Evolutionary conservation across 2,113 vertebrate genomes (phyloP).

Genomic region (Gymnarchus niloticus): DNA sequence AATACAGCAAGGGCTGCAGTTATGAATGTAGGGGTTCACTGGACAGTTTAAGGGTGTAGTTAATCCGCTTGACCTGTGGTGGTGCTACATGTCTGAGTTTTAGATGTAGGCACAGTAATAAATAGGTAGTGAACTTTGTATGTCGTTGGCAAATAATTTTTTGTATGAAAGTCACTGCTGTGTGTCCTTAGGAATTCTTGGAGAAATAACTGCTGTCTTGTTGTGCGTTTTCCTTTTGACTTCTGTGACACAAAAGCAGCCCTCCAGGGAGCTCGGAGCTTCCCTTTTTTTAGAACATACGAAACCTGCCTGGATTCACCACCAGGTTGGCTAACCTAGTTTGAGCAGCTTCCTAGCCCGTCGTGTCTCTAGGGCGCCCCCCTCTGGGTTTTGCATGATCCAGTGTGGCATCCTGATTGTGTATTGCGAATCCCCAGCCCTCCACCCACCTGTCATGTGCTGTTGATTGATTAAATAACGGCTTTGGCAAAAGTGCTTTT

Average conservation of each 20-base stretch:
- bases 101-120: neutral
- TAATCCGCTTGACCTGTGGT: neutral
- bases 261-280: neutral
- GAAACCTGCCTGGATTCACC: neutral
- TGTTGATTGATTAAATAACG: neutral
- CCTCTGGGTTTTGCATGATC: neutral
- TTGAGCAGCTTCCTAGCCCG: neutral
- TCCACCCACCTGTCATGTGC: neutral
- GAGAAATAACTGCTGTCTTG: neutral
- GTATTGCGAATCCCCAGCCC: neutral
- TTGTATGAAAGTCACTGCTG: neutral
- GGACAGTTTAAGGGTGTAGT: neutral
- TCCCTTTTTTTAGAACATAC: conserved; percentile 5
- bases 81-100: neutral
- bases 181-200: neutral
- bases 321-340: neutral
- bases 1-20: neutral
- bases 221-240: neutral
- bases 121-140: neutral
- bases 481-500: neutral
- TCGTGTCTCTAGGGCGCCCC: neutral
- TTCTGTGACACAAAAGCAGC: neutral
- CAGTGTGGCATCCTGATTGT: neutral
- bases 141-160: neutral
- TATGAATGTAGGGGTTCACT: neutral